Evolutionary conservation across 2,888 invertebrate species (phyloP), one percentile per base, ranked within the genome.

Genomic region (Lasioglossum vierecki): DNA sequence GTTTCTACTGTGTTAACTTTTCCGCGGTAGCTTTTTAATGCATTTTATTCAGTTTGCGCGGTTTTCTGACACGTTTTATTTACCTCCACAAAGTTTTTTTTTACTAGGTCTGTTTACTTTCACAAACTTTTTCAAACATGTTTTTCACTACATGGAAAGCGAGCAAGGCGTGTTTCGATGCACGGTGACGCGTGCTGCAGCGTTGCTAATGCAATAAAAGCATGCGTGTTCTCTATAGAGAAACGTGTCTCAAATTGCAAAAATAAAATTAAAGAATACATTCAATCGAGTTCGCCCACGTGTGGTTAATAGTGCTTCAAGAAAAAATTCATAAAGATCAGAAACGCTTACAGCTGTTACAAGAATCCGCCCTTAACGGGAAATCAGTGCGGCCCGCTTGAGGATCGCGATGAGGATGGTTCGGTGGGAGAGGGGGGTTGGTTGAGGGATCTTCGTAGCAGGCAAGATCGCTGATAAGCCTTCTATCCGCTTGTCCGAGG

Each of bases 391-490:
- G 60, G 60, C 60, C 60, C 60, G 60, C 60, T 60, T 13, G 60
- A 60, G 60, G 60, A 60, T 60, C 13, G 26, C 5, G 60, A 60
- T 13, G 13, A 26, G 60, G 26, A 5, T 13, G 60, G 5, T 3
- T 26, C 9, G 22, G 53, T 8, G 18, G n/a, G 22, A 22, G 18
- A 6, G n/a, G 22, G 44, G 44, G 2, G n/a, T 75, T 75, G 84
- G 84, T 87, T 83, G 15, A 53, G 71, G 73, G 81, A 30, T 44
- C 46, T 39, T 78, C 70, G 63, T 60, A 60, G 41, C 66, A 70
- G 26, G 44, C 30, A 73, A 22, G 81, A 80, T 73, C 57, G 60
- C 6, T 57, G 83, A 86, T 86, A 86, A 83, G 77, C 75, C 75
- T 71, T 82, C 79, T 60, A 74, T 84, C 78, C 46, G 57, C 39